Evolutionary conservation across 2,113 vertebrate genomes (phyloP).

Genomic region (Prionailurus bengalensis): DNA sequence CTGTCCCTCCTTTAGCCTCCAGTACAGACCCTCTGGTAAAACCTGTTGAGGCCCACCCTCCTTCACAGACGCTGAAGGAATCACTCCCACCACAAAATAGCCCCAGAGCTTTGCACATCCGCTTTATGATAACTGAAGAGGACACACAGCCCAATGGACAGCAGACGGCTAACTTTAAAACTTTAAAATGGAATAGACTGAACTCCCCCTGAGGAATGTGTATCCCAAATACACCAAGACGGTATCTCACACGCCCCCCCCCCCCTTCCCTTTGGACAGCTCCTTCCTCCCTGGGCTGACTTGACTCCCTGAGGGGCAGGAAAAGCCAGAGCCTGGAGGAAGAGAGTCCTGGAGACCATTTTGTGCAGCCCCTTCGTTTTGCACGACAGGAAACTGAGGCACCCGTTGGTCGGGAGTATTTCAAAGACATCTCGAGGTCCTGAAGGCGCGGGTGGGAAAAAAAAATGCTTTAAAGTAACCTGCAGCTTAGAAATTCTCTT

Average conservation of each 20-base stretch:
- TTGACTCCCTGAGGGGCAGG: rapidly evolving
- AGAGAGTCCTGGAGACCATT: neutral
- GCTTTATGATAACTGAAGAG: neutral
- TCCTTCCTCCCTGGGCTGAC: neutral
- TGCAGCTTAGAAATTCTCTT: neutral
- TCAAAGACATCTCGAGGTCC: neutral
- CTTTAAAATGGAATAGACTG: neutral
- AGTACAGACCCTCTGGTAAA: neutral
- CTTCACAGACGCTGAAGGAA: too few relatives aligned
- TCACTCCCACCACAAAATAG: neutral
- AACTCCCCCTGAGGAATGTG: neutral
- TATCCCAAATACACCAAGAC: rapidly evolving
- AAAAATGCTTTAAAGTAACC: neutral
- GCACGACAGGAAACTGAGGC: neutral
- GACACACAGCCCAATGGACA: neutral
- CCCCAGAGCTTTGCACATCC: neutral
- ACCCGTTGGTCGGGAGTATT: neutral
- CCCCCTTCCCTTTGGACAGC: rapidly evolving
- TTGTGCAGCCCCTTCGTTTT: neutral
- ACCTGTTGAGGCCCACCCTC: neutral
- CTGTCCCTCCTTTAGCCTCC: neutral
- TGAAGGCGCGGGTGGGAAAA: neutral
- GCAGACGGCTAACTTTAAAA: neutral
- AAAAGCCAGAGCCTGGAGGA: neutral
- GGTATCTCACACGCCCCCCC: neutral